A percentile compares a stretch with the other conserved stretches of the same genome.
Evolutionary conservation across 92 coral and sea anemone genomes (phyloP).

Genomic region (Scolanthus callimorphus): DNA sequence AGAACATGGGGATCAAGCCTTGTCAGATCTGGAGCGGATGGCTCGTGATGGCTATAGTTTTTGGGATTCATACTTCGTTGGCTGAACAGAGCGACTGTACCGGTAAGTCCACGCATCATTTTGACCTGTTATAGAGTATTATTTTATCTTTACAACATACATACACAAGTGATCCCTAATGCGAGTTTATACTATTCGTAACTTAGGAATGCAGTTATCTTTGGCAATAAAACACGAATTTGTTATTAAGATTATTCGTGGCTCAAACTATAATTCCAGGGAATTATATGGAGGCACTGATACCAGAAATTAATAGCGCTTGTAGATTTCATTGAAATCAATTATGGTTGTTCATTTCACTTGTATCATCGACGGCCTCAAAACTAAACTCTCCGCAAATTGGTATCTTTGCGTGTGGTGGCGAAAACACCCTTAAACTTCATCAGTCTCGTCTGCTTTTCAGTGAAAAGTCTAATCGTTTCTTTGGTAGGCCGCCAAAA

Average conservation of each 20-base stretch:
- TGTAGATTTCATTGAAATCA: conserved; percentile 12
- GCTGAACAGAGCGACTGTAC: conserved; percentile 7
- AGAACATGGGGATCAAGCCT: too few species aligned
- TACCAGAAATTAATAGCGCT: background rate
- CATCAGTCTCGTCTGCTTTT: conserved; percentile 10
- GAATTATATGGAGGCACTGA: background rate
- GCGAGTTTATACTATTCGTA: conserved; percentile 10
- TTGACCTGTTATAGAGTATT: too few species aligned
- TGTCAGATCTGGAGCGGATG: too few species aligned
- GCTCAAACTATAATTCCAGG: too few species aligned
- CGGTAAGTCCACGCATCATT: conserved; percentile 21
- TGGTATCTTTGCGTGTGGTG: conserved; percentile 39
- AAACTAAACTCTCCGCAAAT: too few species aligned
- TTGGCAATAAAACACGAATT: too few species aligned
- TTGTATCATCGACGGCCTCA: too few species aligned
- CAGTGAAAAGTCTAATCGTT: conserved; percentile 29
- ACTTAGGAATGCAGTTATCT: conserved; percentile 21
- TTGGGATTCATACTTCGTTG: conserved; percentile 9
- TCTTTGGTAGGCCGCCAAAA: conserved; percentile 16
- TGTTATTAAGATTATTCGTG: too few species aligned
- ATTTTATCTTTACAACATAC: too few species aligned
- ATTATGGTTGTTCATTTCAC: conserved; percentile 18
- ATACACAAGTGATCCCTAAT: background rate
- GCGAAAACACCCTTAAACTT: background rate
- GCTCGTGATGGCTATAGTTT: conserved; percentile 6